Conservation (phyloP, 1,140 invertebrate species). For the Mylabris phalerata region DNA sequence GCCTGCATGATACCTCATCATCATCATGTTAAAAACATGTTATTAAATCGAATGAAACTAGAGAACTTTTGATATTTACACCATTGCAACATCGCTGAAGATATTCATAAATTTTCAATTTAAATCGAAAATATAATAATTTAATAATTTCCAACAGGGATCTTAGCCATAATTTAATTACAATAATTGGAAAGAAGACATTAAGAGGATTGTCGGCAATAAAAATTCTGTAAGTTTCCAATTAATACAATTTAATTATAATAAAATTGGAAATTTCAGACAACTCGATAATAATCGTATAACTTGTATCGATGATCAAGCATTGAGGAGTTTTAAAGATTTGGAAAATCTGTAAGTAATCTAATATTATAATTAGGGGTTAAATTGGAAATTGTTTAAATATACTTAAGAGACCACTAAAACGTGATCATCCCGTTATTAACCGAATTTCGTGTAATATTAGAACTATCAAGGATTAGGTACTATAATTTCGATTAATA, state of each 20-base stretch:
- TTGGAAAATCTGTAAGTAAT: constrained; percentile 81
- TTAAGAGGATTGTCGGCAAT: constrained; percentile 68
- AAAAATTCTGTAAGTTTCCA: constrained; percentile 36
- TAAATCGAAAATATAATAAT: neutral
- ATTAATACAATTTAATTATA: constrained; percentile 1
- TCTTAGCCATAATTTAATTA: constrained; percentile 86
- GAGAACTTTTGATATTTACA: no score
- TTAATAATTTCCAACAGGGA: constrained; percentile 66
- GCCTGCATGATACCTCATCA: no score
- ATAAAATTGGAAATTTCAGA: constrained; percentile 46
- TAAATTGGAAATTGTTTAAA: constrained; percentile 6
- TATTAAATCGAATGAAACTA: no score
- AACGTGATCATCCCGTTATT: constrained; percentile 7
- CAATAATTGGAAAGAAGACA: constrained; percentile 79
- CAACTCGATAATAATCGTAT: constrained; percentile 92
- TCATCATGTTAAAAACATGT: no score
- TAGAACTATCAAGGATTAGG: no score
- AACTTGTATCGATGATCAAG: constrained; percentile 85
- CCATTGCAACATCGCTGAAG: no score
- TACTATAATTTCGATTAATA: no score
- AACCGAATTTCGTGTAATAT: no score
- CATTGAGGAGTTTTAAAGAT: constrained; percentile 73
- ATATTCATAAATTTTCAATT: neutral
- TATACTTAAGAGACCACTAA: constrained; percentile 14
- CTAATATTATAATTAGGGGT: neutral